Base-by-base conservation (phyloP, 2,888 invertebrate species). In the Malthinus seriepunctatus region DNA sequence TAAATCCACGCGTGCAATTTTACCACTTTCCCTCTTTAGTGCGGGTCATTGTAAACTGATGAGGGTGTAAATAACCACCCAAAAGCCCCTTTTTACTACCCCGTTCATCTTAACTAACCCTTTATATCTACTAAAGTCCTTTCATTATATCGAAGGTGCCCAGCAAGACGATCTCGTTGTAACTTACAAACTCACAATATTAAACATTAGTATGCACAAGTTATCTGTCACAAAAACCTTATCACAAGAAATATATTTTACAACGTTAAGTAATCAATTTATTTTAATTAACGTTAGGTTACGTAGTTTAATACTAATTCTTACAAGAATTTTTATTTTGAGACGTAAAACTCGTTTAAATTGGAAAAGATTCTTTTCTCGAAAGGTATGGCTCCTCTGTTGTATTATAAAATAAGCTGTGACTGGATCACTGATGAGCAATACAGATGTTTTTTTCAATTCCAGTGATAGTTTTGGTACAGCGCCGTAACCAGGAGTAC, bases 1-100 rank as follows among this genome's bases (percentile, higher is more conserved):
- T 73, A 74, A 73, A 73, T 72, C 66, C 69, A 61, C 56, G 66
- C 63, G 62, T 68, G 65, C 60, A 68, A 68, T 69, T 63, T 67
- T 63, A 64, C 63, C 64, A 61, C 63, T 67, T 64, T 63, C 58
- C 56, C 57, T 51, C 61, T 44, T 56, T 60, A 62, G 65, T 63
- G 63, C 60, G 83, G 84, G 84, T 84, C 84, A 84, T 84, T 83
- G 83, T 84, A 84, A 84, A 85, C 84, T 84, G 84, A 85, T 84
- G 84, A 84, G 84, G 84, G 84, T 81, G 83, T 84, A 83, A 84
- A 83, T 83, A 83, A 83, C 77, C 80, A 79, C 78, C 75, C 68
- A 60, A 39, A 23, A 5, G 23, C 68, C 73, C 68, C 70, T 69
- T 72, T 73, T 72, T 73, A 71, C 70, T 67, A 67, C 67, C 68